phyloP scores from a whole-genome alignment of 2,888 invertebrate species.

The Cheiracanthium punctorium region DNA sequence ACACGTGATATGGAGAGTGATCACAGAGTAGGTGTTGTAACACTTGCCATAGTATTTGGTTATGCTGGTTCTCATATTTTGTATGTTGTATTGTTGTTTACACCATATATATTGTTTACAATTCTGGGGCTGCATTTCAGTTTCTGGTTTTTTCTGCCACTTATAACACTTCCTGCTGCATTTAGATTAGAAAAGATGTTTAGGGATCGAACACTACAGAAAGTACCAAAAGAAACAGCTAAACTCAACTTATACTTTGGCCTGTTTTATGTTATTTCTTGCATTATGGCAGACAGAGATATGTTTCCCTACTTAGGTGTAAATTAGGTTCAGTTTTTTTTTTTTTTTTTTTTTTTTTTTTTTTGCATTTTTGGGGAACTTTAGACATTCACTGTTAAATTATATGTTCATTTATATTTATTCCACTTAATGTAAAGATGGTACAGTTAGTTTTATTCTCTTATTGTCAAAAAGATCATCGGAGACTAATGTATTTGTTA shows the following conservation, averaged over 20 bases:
- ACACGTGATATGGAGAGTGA: slow-evolving; percentile 93
- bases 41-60: slow-evolving; percentile 94
- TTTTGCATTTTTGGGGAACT: neutral
- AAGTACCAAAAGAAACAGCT: slow-evolving; percentile 91
- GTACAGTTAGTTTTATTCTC: neutral
- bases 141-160: slow-evolving; percentile 90
- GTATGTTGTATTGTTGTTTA: slow-evolving; percentile 91
- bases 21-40: slow-evolving; percentile 92
- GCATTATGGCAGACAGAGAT: slow-evolving; percentile 65
- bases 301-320: slow-evolving; percentile 67
- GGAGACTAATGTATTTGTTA: neutral
- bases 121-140: slow-evolving; percentile 90
- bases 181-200: slow-evolving; percentile 94
- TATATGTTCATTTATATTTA: neutral
- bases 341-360: neutral
- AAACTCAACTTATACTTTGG: slow-evolving; percentile 93
- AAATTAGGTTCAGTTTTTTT: slow-evolving; percentile 5
- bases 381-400: neutral
- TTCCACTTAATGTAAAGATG: neutral
- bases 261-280: slow-evolving; percentile 88
- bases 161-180: slow-evolving; percentile 90
- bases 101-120: slow-evolving; percentile 92
- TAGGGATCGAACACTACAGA: slow-evolving; percentile 85
- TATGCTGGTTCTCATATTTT: slow-evolving; percentile 92
- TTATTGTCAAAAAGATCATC: neutral